phyloP scores from a whole-genome alignment of 2,797 vertebrate species.

The Leptatherina wallacei region DNA sequence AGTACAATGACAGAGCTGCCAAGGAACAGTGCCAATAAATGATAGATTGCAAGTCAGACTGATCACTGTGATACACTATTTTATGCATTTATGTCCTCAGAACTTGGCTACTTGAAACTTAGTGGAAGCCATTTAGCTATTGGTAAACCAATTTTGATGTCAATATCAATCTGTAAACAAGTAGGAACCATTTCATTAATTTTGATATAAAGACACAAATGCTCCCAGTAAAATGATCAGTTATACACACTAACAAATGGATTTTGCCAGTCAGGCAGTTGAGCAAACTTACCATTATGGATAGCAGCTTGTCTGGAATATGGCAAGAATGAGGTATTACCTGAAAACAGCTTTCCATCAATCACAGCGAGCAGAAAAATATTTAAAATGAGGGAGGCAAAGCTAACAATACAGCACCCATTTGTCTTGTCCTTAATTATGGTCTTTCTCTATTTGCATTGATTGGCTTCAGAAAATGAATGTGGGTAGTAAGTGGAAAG shows the following conservation, averaged over 20 bases:
- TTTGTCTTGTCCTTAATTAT: conserved; percentile 71
- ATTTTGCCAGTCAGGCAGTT: conserved; percentile 19
- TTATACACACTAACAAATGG: conserved; percentile 30
- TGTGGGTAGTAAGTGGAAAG: conserved; percentile 41
- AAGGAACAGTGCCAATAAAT: conserved; percentile 35
- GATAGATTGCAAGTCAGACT: conserved; percentile 49
- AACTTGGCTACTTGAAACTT: conserved; percentile 31
- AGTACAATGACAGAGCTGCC: conserved; percentile 34
- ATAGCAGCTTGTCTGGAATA: conserved; percentile 44
- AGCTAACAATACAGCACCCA: conserved; percentile 56
- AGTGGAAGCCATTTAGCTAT: conserved; percentile 39
- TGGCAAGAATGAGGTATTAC: conserved; percentile 54
- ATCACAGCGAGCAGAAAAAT: conserved; percentile 53
- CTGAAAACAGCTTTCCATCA: conserved; percentile 61
- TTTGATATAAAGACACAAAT: conserved; percentile 30
- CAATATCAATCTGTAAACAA: conserved; percentile 22
- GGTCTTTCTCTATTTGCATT: conserved; percentile 67
- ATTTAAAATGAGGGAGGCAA: conserved; percentile 54
- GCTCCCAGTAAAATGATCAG: conserved; percentile 29
- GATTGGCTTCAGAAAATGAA: conserved; percentile 66
- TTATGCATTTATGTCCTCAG: conserved; percentile 37
- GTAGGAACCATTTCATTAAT: conserved; percentile 13
- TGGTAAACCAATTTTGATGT: conserved; percentile 38
- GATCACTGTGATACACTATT: conserved; percentile 37
- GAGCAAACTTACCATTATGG: conserved; percentile 34